Base-by-base conservation (phyloP, 2,797 vertebrate species). In the Lacerta agilis region DNA sequence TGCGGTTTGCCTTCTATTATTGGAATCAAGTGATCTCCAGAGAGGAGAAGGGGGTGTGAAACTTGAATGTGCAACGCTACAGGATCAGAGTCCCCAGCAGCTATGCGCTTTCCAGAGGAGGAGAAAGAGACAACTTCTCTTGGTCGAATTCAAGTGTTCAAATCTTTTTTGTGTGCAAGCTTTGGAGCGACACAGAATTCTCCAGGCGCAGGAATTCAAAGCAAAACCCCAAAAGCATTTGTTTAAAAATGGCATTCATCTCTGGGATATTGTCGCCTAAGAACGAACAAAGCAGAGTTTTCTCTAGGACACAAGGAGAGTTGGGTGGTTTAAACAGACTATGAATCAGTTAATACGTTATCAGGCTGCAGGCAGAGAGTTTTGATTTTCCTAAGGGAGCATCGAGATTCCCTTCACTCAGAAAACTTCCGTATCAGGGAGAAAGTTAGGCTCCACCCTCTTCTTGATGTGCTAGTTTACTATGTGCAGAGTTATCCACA, bases 1-100 rank as follows among this genome's bases (percentile, higher is more conserved):
- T 90, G 13, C 36, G 79, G 90, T 88, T 89, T 80, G 83, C 73
- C 72, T 87, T 83, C 89, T 0, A 38, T 85, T 27, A 80, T 72
- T 73, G 58, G 83, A 82, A 89, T 4, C 0, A 64, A 87, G 77
- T 85, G 79, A 81, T n/a, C 38, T 64, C 18, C 0, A 18, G 64
- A 84, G 89, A 81, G 15, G 82, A 69, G 76, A 75, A 86, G 81
- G 10, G 85, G 43, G 69, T 58, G 71, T n/a, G 43, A 81, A 77
- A 61, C 6, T 11, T 15, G 10, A 71, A 33, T 17, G 72, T 71
- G 49, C 64, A 71, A 77, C 83, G 38, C 79, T 49, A 23, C 58
- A 76, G 64, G 49, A 86, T 76, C 43, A 86, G 79, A 69, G 25
- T 41, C 45, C 61, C 23, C 41, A 71, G n/a, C 79, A 67, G 33